A percentile compares a stretch with the other conserved stretches of the same genome.
Conservation (phyloP, 2,797 vertebrate genomes). For the Cheirogaleus major region DNA sequence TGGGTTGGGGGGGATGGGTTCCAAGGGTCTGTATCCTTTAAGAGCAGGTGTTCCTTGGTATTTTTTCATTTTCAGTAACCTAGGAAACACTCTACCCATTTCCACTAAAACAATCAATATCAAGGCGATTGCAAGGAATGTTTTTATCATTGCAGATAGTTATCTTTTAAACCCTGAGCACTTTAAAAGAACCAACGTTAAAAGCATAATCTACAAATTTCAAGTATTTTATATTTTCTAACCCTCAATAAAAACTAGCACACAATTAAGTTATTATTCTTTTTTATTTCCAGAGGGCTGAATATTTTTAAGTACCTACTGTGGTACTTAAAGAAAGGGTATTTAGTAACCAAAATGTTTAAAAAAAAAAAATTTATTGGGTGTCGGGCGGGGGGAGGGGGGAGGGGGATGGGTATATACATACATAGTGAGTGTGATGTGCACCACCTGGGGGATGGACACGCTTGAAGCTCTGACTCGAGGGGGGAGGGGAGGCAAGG, state of each 20-base stretch:
- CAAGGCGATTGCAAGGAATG: background rate
- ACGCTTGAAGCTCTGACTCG: too few relatives aligned
- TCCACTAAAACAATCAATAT: background rate
- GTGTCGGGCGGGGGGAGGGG: too few relatives aligned
- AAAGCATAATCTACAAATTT: conserved; percentile 39
- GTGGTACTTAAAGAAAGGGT: background rate
- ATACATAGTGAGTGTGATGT: too few relatives aligned
- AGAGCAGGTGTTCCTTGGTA: background rate
- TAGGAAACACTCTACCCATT: background rate
- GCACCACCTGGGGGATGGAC: too few relatives aligned
- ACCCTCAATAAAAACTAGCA: background rate
- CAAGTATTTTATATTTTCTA: conserved; percentile 30
- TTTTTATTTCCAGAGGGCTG: background rate
- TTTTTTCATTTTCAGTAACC: background rate
- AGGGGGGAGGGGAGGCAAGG: too few relatives aligned
- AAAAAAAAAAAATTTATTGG: too few relatives aligned
- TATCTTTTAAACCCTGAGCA: background rate
- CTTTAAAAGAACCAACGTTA: background rate
- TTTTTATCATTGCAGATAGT: background rate
- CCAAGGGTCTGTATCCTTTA: background rate
- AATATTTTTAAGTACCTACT: background rate
- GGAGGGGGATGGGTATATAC: too few relatives aligned
- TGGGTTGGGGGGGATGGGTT: background rate
- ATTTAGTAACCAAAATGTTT: too few relatives aligned
- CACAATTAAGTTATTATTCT: background rate